These are phyloP conservation scores for Chaetura pelagica DNA, from an alignment of 2,113 vertebrate species.

Conservation along the genomic window DNA sequence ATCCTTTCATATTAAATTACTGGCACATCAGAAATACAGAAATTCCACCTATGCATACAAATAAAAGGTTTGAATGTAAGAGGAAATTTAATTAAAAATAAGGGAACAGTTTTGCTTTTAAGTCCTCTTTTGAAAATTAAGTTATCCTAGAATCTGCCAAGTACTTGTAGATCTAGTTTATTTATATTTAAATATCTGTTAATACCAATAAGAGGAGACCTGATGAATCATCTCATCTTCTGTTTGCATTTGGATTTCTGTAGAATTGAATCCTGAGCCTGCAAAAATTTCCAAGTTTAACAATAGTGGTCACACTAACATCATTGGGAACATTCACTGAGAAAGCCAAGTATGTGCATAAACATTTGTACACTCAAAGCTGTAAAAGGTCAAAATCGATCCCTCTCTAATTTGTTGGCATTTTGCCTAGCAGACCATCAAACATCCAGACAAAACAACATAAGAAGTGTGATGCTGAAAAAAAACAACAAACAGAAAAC, in stretches of 20 bases:
- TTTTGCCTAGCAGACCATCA: neutral
- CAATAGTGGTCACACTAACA: neutral
- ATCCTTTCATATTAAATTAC: neutral
- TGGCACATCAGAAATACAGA: neutral
- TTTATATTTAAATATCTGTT: neutral
- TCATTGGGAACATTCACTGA: neutral
- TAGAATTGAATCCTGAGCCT: neutral
- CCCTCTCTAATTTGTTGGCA: neutral
- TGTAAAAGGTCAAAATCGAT: slow-evolving; percentile 15
- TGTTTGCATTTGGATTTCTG: slow-evolving; percentile 5
- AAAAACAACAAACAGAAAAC: neutral
- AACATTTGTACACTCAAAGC: neutral
- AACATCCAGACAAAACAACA: neutral
- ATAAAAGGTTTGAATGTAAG: neutral
- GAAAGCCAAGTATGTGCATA: neutral
- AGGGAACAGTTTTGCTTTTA: neutral
- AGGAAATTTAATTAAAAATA: slow-evolving; percentile 7
- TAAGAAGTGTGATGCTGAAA: neutral
- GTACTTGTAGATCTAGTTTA: neutral
- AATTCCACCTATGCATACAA: neutral
- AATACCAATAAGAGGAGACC: neutral
- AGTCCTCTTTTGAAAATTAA: neutral
- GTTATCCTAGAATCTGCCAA: neutral
- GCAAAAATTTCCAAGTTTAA: neutral
- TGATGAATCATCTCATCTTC: neutral